Conservation (phyloP, 2,113 vertebrate genomes). For the Psilopogon haemacephalus region DNA sequence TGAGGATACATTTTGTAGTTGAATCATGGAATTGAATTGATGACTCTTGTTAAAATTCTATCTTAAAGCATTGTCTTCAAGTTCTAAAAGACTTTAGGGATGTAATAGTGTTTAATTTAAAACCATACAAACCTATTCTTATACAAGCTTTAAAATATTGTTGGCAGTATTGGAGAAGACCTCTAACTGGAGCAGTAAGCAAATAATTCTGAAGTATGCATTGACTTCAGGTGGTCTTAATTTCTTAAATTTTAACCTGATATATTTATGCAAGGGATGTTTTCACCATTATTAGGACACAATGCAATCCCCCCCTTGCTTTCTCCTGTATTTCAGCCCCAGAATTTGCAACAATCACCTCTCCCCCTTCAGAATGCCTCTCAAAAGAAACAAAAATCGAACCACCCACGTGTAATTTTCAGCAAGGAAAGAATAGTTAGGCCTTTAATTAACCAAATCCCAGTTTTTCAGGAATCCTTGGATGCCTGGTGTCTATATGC, state of each 20-base stretch:
- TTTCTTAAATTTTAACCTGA: background rate
- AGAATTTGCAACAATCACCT: background rate
- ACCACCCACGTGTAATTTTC: background rate
- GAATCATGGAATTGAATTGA: conserved; percentile 34
- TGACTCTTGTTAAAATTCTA: conserved; percentile 23
- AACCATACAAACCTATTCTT: background rate
- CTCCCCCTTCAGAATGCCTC: background rate
- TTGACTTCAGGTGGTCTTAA: background rate
- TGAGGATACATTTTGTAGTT: conserved; percentile 31
- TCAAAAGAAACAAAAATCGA: background rate
- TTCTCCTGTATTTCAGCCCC: background rate
- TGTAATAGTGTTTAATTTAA: background rate
- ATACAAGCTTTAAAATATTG: background rate
- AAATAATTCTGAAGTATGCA: background rate
- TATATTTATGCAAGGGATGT: background rate
- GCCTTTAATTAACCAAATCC: background rate
- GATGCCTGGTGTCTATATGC: background rate
- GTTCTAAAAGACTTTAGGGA: background rate
- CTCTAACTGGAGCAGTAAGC: background rate
- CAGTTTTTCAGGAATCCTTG: background rate
- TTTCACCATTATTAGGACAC: background rate
- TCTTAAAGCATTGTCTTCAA: background rate
- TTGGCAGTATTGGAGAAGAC: background rate
- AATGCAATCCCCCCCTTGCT: background rate
- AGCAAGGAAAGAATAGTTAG: background rate